Conservation (phyloP, 2,888 invertebrate species). For the Lasioglossum figueresi region DNA sequence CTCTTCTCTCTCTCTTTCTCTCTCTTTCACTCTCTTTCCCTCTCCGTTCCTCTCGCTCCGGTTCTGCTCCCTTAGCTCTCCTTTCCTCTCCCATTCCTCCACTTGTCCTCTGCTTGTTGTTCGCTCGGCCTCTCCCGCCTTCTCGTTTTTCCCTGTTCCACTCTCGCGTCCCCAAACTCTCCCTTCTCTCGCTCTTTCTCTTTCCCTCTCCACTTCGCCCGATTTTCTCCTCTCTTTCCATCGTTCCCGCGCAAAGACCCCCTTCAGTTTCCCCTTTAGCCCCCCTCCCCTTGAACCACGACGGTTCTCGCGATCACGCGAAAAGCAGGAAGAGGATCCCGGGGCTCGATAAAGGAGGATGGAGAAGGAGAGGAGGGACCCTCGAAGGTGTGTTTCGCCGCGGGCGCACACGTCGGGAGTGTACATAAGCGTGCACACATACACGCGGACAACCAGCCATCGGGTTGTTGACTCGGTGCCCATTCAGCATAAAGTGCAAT, state of each 20-base stretch:
- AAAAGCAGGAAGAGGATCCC: conserved; percentile 57
- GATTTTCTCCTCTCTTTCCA: conserved; percentile 49
- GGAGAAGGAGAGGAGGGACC: conserved; percentile 23
- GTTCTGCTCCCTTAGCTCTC: conserved; percentile 27
- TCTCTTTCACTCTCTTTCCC: conserved; percentile 25
- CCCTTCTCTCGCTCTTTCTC: no score
- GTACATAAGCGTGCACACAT: conserved; percentile 40
- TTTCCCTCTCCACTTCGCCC: not conserved
- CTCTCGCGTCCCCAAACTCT: conserved; percentile 24
- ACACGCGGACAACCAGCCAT: conserved; percentile 47
- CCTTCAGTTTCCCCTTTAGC: not conserved
- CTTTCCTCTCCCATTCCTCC: conserved; percentile 23
- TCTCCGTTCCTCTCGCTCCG: conserved; percentile 23
- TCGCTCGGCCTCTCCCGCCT: conserved; percentile 26
- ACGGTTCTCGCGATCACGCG: conserved; percentile 54
- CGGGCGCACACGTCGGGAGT: conserved; percentile 38
- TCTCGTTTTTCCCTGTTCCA: conserved; percentile 32
- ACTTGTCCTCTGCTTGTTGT: conserved; percentile 45
- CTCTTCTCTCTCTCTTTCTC: conserved; percentile 7
- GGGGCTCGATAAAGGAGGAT: conserved; percentile 37
- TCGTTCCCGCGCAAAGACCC: conserved; percentile 14
- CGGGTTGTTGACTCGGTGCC: conserved; percentile 82
- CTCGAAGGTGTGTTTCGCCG: conserved; percentile 47
- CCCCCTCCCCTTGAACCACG: not conserved
- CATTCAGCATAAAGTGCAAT: conserved; percentile 83